Evolutionary conservation across 2,113 vertebrate species (phyloP).

Genomic region (Triplophysa tibetana): DNA sequence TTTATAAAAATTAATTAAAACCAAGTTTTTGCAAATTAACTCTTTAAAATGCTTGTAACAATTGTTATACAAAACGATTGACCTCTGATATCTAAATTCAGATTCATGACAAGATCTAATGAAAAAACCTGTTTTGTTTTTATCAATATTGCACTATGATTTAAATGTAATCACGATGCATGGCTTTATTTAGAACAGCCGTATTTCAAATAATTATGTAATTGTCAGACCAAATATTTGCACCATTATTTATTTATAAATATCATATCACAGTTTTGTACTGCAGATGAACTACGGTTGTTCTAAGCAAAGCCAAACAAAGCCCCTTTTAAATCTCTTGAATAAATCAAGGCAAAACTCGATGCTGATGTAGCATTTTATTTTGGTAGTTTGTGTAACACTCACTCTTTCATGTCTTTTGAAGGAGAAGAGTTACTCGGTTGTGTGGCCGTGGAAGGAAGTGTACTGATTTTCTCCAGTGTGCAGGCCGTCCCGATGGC

Average conservation of each 20-base stretch:
- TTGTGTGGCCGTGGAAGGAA: constrained; percentile 73
- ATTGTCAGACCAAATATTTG: neutral
- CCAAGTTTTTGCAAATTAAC: neutral
- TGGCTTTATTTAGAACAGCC: neutral
- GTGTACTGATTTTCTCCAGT: constrained; percentile 88
- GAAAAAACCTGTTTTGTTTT: no score
- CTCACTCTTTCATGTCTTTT: constrained; percentile 99
- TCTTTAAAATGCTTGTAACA: neutral
- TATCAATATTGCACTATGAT: no score
- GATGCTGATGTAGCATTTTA: neutral
- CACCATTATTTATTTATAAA: neutral
- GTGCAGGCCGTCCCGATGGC: constrained; percentile 98
- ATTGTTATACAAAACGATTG: no score
- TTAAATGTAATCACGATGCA: no score
- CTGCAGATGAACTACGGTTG: constrained; percentile 6
- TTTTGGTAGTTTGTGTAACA: constrained; percentile 59
- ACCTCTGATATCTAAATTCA: no score
- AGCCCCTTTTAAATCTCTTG: neutral
- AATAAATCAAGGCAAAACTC: neutral
- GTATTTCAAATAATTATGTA: neutral
- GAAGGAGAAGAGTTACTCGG: constrained; percentile 92
- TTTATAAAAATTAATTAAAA: no score
- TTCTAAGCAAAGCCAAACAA: neutral
- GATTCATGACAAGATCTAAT: neutral
- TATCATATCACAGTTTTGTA: neutral